Conservation (phyloP, 37 sponge, comb jelly and placozoan genomes). For the Aplysina aerophoba region DNA sequence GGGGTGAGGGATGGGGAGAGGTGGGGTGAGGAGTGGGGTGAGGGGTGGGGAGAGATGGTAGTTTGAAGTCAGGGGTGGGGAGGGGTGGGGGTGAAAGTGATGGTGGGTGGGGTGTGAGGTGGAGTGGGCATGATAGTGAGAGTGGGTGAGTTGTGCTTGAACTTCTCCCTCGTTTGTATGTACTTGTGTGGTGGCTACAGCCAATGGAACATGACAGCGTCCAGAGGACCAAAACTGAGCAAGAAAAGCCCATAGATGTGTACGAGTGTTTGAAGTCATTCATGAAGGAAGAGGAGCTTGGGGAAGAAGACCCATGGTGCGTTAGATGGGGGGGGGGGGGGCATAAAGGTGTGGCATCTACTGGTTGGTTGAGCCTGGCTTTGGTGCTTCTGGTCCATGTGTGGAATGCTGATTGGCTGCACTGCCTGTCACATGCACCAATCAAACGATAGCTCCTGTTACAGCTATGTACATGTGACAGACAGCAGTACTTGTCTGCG, state of each 20-base stretch:
- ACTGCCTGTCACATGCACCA: not conserved
- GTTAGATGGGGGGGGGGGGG: not conserved
- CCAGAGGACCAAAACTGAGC: conserved; percentile 57
- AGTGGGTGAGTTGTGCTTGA: not conserved
- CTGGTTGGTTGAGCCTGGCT: too few species aligned
- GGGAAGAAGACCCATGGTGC: conserved; percentile 95
- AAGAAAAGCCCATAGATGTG: conserved; percentile 82
- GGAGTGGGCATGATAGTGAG: conserved; percentile 9
- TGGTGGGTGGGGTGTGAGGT: not conserved
- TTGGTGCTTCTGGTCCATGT: too few species aligned
- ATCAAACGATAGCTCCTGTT: too few species aligned
- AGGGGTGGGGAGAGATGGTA: not conserved
- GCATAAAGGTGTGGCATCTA: too few species aligned
- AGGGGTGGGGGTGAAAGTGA: not conserved
- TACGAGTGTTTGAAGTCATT: conserved; percentile 91
- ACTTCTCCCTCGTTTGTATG: too few species aligned
- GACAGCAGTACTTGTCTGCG: too few species aligned
- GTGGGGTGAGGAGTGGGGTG: not conserved
- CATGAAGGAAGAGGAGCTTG: conserved; percentile 92
- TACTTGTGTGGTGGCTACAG: conserved; percentile 34
- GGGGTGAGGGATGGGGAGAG: not conserved
- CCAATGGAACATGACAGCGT: conserved; percentile 82
- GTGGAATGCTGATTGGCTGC: not conserved
- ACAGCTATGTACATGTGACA: too few species aligned
- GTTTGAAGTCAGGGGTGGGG: not conserved